Conservation (phyloP, 2,888 invertebrate species). For the Amphipyra tragopoginis region DNA sequence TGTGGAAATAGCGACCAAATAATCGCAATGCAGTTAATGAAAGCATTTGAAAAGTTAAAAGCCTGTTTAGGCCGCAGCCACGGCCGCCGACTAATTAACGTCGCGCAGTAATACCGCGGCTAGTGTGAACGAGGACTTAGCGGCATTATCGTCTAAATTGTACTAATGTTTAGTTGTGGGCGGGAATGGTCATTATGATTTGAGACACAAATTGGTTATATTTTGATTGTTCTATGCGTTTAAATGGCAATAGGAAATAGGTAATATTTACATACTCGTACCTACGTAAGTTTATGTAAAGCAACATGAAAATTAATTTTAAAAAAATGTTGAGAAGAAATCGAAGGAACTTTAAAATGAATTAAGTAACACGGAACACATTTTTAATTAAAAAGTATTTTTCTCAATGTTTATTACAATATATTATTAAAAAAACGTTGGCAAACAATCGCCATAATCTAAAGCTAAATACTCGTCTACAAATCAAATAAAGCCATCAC, state of each 20-base stretch:
- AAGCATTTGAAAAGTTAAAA: constrained; percentile 88
- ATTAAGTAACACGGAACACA: no score
- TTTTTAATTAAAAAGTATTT: no score
- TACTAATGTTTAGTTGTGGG: constrained; percentile 87
- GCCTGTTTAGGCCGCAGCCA: constrained; percentile 78
- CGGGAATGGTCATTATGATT: constrained; percentile 68
- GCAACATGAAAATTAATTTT: no score
- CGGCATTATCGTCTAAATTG: constrained; percentile 87
- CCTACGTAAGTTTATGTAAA: no score
- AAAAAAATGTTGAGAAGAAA: no score
- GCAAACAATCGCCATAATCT: no score
- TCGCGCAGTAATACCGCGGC: constrained; percentile 75
- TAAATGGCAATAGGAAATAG: background rate
- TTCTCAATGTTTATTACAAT: no score
- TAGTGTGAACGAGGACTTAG: constrained; percentile 84
- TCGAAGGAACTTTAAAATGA: no score
- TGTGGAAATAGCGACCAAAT: constrained; percentile 72
- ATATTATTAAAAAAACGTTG: no score
- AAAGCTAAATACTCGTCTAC: no score
- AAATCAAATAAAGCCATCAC: no score
- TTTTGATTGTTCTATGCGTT: constrained; percentile 25
- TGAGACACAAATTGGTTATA: constrained; percentile 66
- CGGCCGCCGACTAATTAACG: constrained; percentile 82
- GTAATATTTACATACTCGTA: no score
- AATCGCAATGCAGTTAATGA: constrained; percentile 82